A percentile compares a stretch with the other conserved stretches of the same genome.
phyloP scores from a whole-genome alignment of 2,113 vertebrate species.

The Corythornis vintsioides region DNA sequence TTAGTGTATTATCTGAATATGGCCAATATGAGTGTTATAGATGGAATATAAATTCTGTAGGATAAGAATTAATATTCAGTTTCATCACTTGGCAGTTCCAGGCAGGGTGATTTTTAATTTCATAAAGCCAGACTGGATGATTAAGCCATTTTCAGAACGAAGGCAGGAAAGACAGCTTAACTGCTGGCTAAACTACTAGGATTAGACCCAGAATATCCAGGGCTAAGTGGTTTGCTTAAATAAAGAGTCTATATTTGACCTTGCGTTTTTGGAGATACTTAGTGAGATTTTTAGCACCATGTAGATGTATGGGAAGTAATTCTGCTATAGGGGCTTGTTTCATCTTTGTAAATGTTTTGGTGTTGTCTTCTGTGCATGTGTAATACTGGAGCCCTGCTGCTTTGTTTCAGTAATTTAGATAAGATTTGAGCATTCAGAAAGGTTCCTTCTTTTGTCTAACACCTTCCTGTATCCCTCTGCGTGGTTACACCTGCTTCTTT shows the following conservation, averaged over 20 bases:
- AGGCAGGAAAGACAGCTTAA: not conserved
- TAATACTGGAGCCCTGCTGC: not conserved
- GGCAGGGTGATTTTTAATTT: not conserved
- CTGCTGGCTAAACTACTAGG: not conserved
- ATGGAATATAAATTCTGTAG: not conserved
- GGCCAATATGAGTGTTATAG: not conserved
- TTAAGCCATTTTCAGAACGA: not conserved
- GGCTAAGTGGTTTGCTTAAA: conserved; percentile 6
- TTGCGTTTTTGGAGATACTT: not conserved
- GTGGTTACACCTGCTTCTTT: not conserved
- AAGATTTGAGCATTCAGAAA: not conserved
- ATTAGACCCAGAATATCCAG: not conserved
- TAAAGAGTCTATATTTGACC: not conserved
- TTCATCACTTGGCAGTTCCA: not conserved
- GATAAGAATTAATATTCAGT: not conserved
- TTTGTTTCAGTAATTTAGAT: not conserved
- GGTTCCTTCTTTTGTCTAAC: not conserved
- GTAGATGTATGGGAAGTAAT: not conserved
- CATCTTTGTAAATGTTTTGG: not conserved
- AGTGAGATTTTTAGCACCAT: not conserved
- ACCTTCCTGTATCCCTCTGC: not conserved
- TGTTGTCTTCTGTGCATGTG: not conserved
- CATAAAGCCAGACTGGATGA: not conserved
- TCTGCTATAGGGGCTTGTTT: not conserved
- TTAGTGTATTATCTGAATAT: not conserved